phyloP scores from a whole-genome alignment of 2,113 vertebrate species.

The Dipodomys stephensi region DNA sequence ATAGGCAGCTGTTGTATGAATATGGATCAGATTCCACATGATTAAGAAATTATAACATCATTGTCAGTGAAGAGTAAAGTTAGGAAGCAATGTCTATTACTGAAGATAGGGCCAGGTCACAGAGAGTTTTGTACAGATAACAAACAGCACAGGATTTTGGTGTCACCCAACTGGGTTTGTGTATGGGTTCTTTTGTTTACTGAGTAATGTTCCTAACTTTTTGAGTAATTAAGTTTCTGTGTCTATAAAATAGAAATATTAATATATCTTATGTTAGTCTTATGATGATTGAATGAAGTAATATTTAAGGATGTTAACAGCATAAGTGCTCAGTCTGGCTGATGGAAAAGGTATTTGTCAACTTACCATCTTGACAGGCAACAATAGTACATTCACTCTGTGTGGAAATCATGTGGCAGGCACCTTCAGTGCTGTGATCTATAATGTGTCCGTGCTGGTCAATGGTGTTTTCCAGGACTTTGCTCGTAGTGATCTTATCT shows the following conservation, averaged over 20 bases:
- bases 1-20: constrained; percentile 82
- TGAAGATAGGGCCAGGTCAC: background rate
- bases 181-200: background rate
- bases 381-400: background rate
- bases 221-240: background rate
- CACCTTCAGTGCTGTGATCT: background rate
- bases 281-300: background rate
- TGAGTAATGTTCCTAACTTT: background rate
- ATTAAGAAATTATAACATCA: constrained; percentile 72
- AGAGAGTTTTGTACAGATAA: background rate
- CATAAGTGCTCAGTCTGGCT: background rate
- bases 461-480: background rate
- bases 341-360: background rate
- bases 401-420: background rate
- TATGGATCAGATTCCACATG: constrained; percentile 79
- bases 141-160: background rate
- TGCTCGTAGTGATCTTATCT: background rate
- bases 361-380: background rate
- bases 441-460: background rate
- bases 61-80: background rate
- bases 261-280: background rate
- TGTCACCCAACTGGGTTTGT: background rate
- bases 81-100: background rate
- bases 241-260: background rate
- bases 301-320: background rate